Percentiles rank a stretch among this genome's conserved stretches.
Evolutionary conservation across 1,140 invertebrate genomes (phyloP).

Genomic region (Cyclargus thomasi): DNA sequence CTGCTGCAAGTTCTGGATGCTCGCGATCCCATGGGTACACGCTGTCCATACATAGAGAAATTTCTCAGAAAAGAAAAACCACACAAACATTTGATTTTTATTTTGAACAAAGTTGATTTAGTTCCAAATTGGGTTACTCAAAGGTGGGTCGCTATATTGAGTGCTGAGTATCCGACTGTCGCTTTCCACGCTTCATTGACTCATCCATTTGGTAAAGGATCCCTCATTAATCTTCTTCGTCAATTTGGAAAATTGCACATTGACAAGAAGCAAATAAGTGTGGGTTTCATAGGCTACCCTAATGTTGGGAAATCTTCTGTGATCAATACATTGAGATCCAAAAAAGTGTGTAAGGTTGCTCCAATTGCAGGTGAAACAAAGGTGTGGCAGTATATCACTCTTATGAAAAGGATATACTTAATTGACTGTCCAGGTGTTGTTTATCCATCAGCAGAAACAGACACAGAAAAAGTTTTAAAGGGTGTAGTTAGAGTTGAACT

Average conservation of each 20-base stretch:
- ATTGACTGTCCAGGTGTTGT: conserved; percentile 99
- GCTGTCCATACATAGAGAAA: conserved; percentile 94
- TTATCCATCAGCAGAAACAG: conserved; percentile 93
- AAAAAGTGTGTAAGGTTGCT: conserved; percentile 98
- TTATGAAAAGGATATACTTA: conserved; percentile 97
- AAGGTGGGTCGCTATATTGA: conserved; percentile 95
- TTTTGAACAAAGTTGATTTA: conserved; percentile 96
- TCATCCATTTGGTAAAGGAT: conserved; percentile 99
- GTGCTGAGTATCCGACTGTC: conserved; percentile 96
- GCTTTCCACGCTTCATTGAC: conserved; percentile 98
- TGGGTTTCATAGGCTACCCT: conserved; percentile 99
- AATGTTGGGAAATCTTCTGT: conserved; percentile 99
- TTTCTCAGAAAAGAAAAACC: conserved; percentile 92
- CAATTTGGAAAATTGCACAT: conserved; percentile 97
- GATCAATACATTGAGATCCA: conserved; percentile 95
- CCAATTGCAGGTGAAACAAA: conserved; percentile 99
- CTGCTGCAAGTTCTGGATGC: conserved; percentile 95
- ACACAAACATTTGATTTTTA: conserved; percentile 96
- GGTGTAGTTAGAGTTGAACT: conserved; percentile 97
- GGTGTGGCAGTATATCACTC: conserved; percentile 99
- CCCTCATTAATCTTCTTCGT: conserved; percentile 95
- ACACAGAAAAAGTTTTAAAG: conserved; percentile 97
- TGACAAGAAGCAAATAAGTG: conserved; percentile 98
- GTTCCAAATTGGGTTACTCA: conserved; percentile 98
- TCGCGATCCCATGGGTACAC: conserved; percentile 95